Evolutionary conservation across 2,113 vertebrate species (phyloP), one percentile per base, ranked within the genome.

Genomic region (mouse (Mus musculus)): DNA sequence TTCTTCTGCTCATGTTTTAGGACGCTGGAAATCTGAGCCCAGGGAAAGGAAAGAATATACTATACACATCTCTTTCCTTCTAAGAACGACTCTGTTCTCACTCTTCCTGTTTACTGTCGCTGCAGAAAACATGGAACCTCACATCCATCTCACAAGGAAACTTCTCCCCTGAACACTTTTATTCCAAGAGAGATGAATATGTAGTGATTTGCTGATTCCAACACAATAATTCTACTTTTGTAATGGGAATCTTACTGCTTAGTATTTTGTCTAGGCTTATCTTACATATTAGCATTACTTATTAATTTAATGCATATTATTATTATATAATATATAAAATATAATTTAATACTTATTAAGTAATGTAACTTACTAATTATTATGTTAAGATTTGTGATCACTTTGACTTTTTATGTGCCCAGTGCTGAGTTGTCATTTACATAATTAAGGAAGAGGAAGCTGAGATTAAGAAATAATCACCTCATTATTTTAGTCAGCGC

Each of bases 21-120:
- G 89, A 77, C 97, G 95, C 96, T 93, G 76, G 89, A 96, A 97
- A 97, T 91, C 78, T 77, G 95, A 97, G 77, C 65, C 86, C 69
- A 61, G 59, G 12, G 89, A 93, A 92, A 96, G 93, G 77, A 96
- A 96, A 96, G 88, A 88, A 96, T 93, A 93, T 92, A 75, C 39
- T 67, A 88, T 86, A 56, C n/a, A 71, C 92, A 93, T 91, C 65
- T 5, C 11, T 90, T 96, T 72, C 3, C 76, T 7, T 17, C 85
- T 49, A 72, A 91, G 86, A 95, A 95, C 80, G 89, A 88, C 86
- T 93, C 65, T 39, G 61, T 86, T 80, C n/a, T 77, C 78, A 54
- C 39, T 26, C 24, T 90, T 91, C 67, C 89, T 93, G 61, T 24
- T 63, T 63, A 2, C 71, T 3, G 20, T 96, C 10, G 88, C 56